Base-by-base conservation (phyloP, 35 echinoderm and acorn worm genomes). In the Ophiothrix spiculata region DNA sequence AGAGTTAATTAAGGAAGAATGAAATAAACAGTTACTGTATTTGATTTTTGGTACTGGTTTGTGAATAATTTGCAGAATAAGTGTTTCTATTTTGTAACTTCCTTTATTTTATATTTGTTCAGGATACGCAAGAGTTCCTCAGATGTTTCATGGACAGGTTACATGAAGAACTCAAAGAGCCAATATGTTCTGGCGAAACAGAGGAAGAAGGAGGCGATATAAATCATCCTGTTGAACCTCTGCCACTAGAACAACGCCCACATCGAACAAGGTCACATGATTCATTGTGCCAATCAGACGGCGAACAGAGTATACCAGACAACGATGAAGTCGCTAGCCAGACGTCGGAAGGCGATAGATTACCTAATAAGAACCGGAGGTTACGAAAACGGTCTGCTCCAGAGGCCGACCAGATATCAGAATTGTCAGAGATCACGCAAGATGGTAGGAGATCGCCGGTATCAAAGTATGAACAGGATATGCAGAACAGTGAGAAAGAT, bases 81-180 rank as follows among this genome's bases (percentile, higher is more conserved):
- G n/a, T n/a, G n/a, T n/a, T n/a, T n/a, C n/a, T n/a, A n/a, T n/a
- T n/a, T n/a, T n/a, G n/a, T n/a, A n/a, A n/a, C n/a, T n/a, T n/a
- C n/a, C 39, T 17, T 34, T 75, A 35, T 89, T 40, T 4, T 85
- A 25, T 79, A 10, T 74, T 81, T 85, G 25, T 60, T 23, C 39
- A 97, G 95, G 95, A 97, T 75, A 87, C 95, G 0, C 95, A 97
- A 81, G 95, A 97, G 64, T 97, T 97, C 78, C 54, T 97, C 6
- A 78, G 95, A 17, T 97, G 95, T 78, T 87, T 97, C 74, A 97
- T 97, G 95, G 95, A 97, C 82, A 60, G 95, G 39, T 88, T 97
- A 28, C 95, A 97, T 91, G 95, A 97, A 75, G 95, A 97, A 75
- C 85, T 97, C 3, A 97, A 97, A 75, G 91, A 97, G 78, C 91